Conservation (phyloP, 2,113 vertebrate genomes). For the Alligator mississippiensis region DNA sequence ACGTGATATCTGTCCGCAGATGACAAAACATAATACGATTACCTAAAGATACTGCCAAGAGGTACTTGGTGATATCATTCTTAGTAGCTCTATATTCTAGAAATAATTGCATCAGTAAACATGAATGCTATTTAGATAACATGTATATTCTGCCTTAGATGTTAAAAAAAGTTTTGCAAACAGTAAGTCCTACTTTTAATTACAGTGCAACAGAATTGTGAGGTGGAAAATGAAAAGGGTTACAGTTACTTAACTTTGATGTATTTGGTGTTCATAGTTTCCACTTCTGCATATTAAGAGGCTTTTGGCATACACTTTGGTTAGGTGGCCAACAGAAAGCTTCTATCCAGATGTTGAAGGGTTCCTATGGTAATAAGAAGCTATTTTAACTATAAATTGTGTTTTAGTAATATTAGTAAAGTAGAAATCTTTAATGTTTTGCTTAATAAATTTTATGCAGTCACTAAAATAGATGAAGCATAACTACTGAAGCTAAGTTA, state of each 20-base stretch:
- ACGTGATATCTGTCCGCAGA: neutral
- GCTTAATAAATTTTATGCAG: conserved; percentile 17
- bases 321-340: neutral
- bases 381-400: conserved; percentile 5
- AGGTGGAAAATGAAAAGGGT: neutral
- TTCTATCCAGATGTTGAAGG: neutral
- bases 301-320: neutral
- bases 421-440: conserved; percentile 15
- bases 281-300: neutral
- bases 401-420: conserved; percentile 9
- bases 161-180: neutral
- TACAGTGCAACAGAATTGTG: neutral
- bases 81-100: neutral
- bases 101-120: neutral
- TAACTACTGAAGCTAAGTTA: neutral
- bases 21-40: neutral
- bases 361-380: neutral
- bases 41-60: neutral
- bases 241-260: conserved; percentile 14
- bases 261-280: neutral
- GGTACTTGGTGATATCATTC: neutral
- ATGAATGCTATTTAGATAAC: neutral
- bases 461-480: neutral
- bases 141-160: neutral
- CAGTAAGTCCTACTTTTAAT: neutral